phyloP scores from a whole-genome alignment of 2,797 vertebrate species.

The Pantherophis vulpinus region DNA sequence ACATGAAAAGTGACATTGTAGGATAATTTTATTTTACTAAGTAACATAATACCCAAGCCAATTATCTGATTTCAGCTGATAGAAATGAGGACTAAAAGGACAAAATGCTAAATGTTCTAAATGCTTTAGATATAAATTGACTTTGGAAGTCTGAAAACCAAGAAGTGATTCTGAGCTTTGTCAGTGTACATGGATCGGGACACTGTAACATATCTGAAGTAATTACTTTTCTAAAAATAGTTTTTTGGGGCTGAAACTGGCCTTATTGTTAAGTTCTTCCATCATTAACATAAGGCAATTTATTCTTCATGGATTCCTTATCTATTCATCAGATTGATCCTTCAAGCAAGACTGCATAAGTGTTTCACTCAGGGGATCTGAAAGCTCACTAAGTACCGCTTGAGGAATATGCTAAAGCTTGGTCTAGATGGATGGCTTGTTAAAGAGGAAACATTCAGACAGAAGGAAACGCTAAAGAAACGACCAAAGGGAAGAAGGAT shows the following conservation, averaged over 20 bases:
- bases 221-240: constrained; percentile 54
- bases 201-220: constrained; percentile 38
- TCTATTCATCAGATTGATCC: constrained; percentile 42
- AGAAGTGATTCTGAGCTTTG: constrained; percentile 36
- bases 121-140: constrained; percentile 29
- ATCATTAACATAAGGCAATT: constrained; percentile 50
- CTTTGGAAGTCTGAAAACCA: constrained; percentile 24
- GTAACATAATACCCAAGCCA: constrained; percentile 16
- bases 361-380: constrained; percentile 15
- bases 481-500: not conserved
- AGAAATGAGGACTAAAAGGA: constrained; percentile 28
- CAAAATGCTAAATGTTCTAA: constrained; percentile 33
- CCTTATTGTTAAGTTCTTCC: constrained; percentile 25
- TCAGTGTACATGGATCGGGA: constrained; percentile 13
- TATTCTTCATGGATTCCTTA: constrained; percentile 37
- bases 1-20: not conserved
- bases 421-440: not conserved
- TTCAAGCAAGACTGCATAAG: constrained; percentile 26
- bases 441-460: not conserved
- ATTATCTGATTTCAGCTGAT: constrained; percentile 34
- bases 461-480: not conserved
- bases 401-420: not conserved
- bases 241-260: not conserved
- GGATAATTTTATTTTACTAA: constrained; percentile 39
- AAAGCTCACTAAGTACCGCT: not conserved